Percentiles rank a stretch among this genome's conserved stretches.
Conservation (phyloP, 2,888 invertebrate genomes). For the Heteropelma amictum region DNA sequence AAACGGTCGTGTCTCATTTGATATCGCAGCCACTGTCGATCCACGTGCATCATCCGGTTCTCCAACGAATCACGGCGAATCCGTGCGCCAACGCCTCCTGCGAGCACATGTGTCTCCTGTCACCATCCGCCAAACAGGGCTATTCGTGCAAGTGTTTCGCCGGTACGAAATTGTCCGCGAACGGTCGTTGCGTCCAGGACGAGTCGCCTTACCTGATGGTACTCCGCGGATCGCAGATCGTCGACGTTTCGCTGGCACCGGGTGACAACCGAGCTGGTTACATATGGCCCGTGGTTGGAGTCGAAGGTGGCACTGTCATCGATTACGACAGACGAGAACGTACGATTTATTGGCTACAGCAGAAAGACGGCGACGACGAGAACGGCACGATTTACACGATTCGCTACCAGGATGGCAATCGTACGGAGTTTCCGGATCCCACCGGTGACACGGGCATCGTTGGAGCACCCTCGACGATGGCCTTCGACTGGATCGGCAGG, state of each 20-base stretch:
- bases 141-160: constrained; percentile 96
- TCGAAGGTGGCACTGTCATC: constrained; percentile 91
- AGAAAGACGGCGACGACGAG: constrained; percentile 84
- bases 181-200: constrained; percentile 89
- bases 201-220: constrained; percentile 94
- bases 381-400: constrained; percentile 92
- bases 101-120: constrained; percentile 94
- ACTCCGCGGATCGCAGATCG: constrained; percentile 88
- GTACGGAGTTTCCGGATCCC: constrained; percentile 87
- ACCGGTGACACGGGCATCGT: constrained; percentile 88
- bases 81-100: constrained; percentile 89
- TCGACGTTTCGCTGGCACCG: constrained; percentile 88
- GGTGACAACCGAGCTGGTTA: constrained; percentile 88
- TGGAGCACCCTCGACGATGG: constrained; percentile 93
- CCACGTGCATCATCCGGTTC: constrained; percentile 95
- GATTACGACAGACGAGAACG: constrained; percentile 94
- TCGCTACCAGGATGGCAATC: constrained; percentile 91
- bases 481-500: constrained; percentile 97
- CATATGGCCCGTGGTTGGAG: constrained; percentile 92
- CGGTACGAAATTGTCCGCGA: constrained; percentile 85
- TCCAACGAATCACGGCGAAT: constrained; percentile 89
- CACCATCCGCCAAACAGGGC: no score
- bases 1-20: constrained; percentile 95
- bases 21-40: constrained; percentile 97
- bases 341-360: constrained; percentile 92